phyloP scores from a whole-genome alignment of 2,888 invertebrate species.

The Platerodrilus igneus region DNA sequence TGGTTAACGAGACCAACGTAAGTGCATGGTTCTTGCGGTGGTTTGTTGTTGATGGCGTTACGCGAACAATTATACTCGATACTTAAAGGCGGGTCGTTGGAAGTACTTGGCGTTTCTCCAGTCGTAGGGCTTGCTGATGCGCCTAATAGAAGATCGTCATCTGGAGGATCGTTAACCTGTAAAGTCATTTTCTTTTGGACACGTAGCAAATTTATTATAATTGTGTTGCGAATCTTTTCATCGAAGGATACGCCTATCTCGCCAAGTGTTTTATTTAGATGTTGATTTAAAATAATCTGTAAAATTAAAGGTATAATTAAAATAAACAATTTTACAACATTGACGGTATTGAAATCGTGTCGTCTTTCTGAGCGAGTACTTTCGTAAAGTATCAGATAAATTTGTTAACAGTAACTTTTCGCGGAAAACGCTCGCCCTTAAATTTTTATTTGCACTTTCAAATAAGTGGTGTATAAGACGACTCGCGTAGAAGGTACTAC shows the following conservation, averaged over 20 bases:
- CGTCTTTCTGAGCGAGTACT: no score
- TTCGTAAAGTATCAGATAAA: no score
- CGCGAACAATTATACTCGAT: constrained; percentile 33
- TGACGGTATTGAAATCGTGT: no score
- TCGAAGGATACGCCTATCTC: constrained; percentile 46
- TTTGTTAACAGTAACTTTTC: no score
- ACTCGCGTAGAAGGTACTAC: no score
- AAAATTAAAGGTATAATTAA: no score
- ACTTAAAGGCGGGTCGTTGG: constrained; percentile 23
- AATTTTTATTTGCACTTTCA: no score
- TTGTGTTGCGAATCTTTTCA: constrained; percentile 39
- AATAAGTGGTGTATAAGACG: no score
- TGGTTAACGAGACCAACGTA: constrained; percentile 83
- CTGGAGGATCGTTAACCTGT: constrained; percentile 31
- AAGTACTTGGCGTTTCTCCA: constrained; percentile 24
- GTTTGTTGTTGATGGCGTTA: constrained; percentile 15
- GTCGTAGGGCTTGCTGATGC: constrained; percentile 49
- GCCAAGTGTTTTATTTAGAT: constrained; percentile 47
- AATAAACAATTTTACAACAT: no score
- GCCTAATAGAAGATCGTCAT: constrained; percentile 48
- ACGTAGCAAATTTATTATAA: constrained; percentile 25
- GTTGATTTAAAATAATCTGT: constrained; percentile 46
- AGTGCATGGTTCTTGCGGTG: constrained; percentile 32
- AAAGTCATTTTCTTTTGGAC: constrained; percentile 31
- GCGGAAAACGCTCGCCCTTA: no score